A percentile compares a stretch with the other conserved stretches of the same genome.
Conservation (phyloP, 2,888 invertebrate species). For the Sisyra nigra region DNA sequence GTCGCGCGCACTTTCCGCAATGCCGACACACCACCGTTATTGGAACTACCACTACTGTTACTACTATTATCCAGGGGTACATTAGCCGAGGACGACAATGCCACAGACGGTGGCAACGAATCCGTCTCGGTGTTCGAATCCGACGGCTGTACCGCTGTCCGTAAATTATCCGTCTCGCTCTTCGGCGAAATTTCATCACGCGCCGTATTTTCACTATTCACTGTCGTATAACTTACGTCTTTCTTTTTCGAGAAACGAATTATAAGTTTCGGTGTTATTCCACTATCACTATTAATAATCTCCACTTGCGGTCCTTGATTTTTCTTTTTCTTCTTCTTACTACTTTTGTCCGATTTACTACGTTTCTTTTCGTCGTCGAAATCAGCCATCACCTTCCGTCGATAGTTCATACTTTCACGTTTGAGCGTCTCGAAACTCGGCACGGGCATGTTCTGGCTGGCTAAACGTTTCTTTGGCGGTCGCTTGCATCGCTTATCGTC, state of each 20-base stretch:
- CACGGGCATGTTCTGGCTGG: conserved; percentile 42
- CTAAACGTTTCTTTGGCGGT: conserved; percentile 65
- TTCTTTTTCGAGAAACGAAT: conserved; percentile 45
- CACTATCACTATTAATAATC: conserved; percentile 36
- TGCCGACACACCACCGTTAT: conserved; percentile 21
- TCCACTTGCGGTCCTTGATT: conserved; percentile 33
- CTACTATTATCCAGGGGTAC: conserved; percentile 3
- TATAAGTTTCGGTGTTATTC: conserved; percentile 54
- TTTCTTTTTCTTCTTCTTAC: conserved; percentile 35
- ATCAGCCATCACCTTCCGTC: conserved; percentile 69
- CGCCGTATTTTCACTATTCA: conserved; percentile 18
- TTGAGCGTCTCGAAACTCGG: conserved; percentile 67
- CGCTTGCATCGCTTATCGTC: conserved; percentile 33
- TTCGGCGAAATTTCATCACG: conserved; percentile 5
- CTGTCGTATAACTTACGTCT: conserved; percentile 24
- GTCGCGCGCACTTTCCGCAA: conserved; percentile 43
- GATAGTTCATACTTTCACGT: conserved; percentile 75
- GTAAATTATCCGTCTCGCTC: conserved; percentile 11
- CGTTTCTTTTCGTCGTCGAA: conserved; percentile 53
- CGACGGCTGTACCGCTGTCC: conserved; percentile 12
- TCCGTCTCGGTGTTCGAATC: conserved; percentile 6
- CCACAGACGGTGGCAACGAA: background rate
- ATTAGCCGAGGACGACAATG: conserved; percentile 4
- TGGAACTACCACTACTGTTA: conserved; percentile 8
- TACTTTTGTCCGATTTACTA: conserved; percentile 35